These are phyloP conservation scores for Notarius lentiginosus DNA, from an alignment of 2,113 vertebrate genomes.

Conservation along the genomic window DNA sequence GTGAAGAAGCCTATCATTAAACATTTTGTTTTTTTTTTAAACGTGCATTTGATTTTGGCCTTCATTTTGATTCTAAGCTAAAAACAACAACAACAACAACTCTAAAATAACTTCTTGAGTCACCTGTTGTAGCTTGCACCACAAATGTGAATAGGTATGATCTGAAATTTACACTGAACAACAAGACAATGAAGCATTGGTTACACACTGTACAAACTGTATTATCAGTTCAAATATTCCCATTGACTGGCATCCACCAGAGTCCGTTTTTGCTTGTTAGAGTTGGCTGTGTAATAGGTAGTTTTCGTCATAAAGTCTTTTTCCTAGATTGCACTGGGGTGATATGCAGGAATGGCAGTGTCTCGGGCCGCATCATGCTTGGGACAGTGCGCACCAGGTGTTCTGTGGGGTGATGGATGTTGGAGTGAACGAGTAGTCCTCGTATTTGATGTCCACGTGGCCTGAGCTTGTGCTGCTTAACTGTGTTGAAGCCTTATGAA, in stretches of 20 bases:
- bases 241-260: slow-evolving; percentile 53
- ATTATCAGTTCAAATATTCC: slow-evolving; percentile 34
- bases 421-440: slow-evolving; percentile 83
- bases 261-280: slow-evolving; percentile 37
- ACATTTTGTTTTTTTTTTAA: slow-evolving; percentile 18
- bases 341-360: slow-evolving; percentile 32
- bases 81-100: slow-evolving; percentile 12
- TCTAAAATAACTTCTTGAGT: slow-evolving; percentile 22
- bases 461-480: slow-evolving; percentile 68
- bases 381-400: slow-evolving; percentile 89
- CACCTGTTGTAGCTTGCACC: slow-evolving; percentile 8
- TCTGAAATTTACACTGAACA: neutral
- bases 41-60: slow-evolving; percentile 18
- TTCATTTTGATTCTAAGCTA: slow-evolving; percentile 9
- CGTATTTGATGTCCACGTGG: slow-evolving; percentile 88
- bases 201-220: slow-evolving; percentile 26
- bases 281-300: slow-evolving; percentile 53
- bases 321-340: slow-evolving; percentile 7
- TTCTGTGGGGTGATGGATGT: slow-evolving; percentile 76
- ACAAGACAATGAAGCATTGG: slow-evolving; percentile 4
- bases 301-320: slow-evolving; percentile 55
- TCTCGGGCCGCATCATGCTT: slow-evolving; percentile 74
- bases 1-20: slow-evolving; percentile 63
- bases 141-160: slow-evolving; percentile 14
- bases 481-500: slow-evolving; percentile 69